These are phyloP conservation scores for Zaprionus ornatus DNA, from an alignment of 1,140 invertebrate genomes.

Conservation along the genomic window DNA sequence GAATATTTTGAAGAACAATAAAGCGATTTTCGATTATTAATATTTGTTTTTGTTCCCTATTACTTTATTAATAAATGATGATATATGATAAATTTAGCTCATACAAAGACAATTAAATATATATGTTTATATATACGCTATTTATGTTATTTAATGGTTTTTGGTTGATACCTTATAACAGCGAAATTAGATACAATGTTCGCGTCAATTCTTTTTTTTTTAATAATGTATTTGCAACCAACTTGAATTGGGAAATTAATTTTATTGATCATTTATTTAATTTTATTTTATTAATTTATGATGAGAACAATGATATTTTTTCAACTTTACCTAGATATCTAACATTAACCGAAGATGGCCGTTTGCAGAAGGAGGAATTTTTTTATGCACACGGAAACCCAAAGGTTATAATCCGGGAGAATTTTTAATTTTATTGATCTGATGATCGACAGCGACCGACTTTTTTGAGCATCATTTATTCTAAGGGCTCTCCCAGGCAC, in stretches of 20 bases:
- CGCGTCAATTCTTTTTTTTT: not conserved
- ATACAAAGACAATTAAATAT: too few relatives aligned
- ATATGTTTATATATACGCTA: too few relatives aligned
- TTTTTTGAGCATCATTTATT: constrained; percentile 32
- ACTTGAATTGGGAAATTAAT: not conserved
- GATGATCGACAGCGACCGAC: not conserved
- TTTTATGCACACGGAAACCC: not conserved
- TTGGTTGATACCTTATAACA: not conserved
- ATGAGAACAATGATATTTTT: not conserved
- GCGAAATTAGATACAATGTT: not conserved
- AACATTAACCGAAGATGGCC: not conserved
- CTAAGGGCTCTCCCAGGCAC: constrained; percentile 2
- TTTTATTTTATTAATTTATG: too few relatives aligned
- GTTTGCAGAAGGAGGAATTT: not conserved
- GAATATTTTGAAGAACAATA: too few relatives aligned
- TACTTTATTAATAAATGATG: too few relatives aligned
- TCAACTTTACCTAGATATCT: not conserved
- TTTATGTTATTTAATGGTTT: too few relatives aligned
- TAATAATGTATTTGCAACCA: not conserved
- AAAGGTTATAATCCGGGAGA: constrained; percentile 22
- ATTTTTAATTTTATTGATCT: constrained; percentile 60
- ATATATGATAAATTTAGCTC: too few relatives aligned
- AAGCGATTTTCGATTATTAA: too few relatives aligned
- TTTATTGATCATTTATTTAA: not conserved
- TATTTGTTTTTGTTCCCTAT: too few relatives aligned